Evolutionary conservation across 2,113 vertebrate species (phyloP).

Genomic region (Indri indri): DNA sequence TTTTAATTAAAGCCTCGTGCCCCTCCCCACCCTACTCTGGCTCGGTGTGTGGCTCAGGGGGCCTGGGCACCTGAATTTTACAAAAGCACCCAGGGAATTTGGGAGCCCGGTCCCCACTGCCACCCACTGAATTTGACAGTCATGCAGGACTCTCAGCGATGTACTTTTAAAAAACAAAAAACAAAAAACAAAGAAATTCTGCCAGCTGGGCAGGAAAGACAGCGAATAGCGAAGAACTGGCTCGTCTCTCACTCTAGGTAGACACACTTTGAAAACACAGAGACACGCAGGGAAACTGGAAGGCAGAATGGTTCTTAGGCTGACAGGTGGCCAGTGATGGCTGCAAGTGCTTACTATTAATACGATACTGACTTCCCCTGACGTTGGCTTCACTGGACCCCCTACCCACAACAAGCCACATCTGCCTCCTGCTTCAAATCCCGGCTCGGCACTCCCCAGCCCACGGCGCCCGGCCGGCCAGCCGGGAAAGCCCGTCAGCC

Average conservation of each 20-base stretch:
- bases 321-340: not conserved
- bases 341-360: not conserved
- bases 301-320: not conserved
- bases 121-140: not conserved
- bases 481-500: not conserved
- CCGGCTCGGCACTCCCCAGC: not conserved
- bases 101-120: not conserved
- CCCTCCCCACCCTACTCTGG: not conserved
- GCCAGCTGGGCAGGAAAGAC: not conserved
- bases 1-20: not conserved
- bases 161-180: not conserved
- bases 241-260: not conserved
- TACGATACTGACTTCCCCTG: too few relatives aligned
- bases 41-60: not conserved
- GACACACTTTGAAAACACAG: not conserved
- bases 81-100: not conserved
- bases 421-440: not conserved
- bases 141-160: not conserved
- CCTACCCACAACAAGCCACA: accelerated
- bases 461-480: not conserved
- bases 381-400: accelerated
- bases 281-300: not conserved
- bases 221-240: not conserved
- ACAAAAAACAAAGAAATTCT: not conserved
- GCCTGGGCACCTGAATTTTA: not conserved